Percentiles rank a stretch among this genome's conserved stretches.
Evolutionary conservation across 2,113 vertebrate genomes (phyloP).

Genomic region (Fregetta grallaria): DNA sequence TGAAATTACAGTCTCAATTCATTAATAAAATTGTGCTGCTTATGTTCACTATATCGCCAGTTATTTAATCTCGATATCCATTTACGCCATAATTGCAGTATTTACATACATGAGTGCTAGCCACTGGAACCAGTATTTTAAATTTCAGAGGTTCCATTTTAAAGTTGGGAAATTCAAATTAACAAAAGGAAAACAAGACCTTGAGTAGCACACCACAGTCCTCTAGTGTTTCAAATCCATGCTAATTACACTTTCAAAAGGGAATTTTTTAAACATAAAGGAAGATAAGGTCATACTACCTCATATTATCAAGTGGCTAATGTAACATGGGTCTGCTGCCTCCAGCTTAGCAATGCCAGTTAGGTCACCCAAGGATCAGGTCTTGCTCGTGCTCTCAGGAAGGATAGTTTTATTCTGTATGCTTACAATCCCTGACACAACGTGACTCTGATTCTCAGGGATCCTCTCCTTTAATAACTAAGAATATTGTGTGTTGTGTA

Average conservation of each 20-base stretch:
- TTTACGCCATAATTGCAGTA: background rate
- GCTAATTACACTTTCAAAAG: background rate
- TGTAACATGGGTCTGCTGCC: background rate
- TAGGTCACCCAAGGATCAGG: background rate
- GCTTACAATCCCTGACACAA: background rate
- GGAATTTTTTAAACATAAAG: background rate
- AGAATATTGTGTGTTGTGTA: background rate
- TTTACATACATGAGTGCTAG: background rate
- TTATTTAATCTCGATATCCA: background rate
- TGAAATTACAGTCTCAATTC: background rate
- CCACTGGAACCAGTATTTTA: background rate
- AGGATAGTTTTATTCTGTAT: background rate
- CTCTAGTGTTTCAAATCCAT: background rate
- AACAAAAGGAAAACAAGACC: background rate
- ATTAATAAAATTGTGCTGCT: background rate
- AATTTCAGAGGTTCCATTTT: slow-evolving; percentile 17
- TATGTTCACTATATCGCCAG: background rate
- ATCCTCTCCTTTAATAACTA: background rate
- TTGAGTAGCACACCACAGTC: background rate
- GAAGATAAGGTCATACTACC: background rate
- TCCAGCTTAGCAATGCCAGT: background rate
- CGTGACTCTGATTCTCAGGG: background rate
- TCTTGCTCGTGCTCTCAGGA: background rate
- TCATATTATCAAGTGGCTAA: background rate
- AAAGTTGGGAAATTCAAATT: slow-evolving; percentile 27